A percentile compares a stretch with the other conserved stretches of the same genome.
These are phyloP conservation scores for Nixonia krombeini DNA, from an alignment of 1,140 invertebrate species.

Conservation along the genomic window DNA sequence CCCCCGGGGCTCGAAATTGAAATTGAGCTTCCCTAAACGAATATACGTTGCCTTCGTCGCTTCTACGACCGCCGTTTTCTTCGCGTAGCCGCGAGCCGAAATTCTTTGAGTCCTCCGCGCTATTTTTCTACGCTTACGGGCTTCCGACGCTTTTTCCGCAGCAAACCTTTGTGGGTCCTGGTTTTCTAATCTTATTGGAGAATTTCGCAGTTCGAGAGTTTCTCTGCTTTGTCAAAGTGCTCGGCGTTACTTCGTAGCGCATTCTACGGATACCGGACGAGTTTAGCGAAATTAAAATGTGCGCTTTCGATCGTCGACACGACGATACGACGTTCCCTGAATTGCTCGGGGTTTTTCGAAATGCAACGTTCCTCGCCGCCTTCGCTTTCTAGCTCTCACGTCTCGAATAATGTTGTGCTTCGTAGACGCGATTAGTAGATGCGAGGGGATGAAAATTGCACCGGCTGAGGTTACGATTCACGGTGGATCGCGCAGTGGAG, in stretches of 20 bases:
- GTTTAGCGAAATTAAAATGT: slow-evolving; percentile 48
- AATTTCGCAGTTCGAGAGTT: slow-evolving; percentile 38
- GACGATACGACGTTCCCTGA: slow-evolving; percentile 25
- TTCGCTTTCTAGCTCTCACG: too few species aligned
- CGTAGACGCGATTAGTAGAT: too few species aligned
- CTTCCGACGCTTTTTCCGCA: slow-evolving; percentile 29
- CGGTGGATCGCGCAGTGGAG: too few species aligned
- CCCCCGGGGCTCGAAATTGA: slow-evolving; percentile 71
- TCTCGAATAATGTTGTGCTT: too few species aligned
- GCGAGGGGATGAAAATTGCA: too few species aligned
- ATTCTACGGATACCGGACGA: slow-evolving; percentile 46
- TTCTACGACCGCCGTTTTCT: slow-evolving; percentile 37
- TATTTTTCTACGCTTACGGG: slow-evolving; percentile 32
- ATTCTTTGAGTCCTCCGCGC: slow-evolving; percentile 47
- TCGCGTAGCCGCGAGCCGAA: slow-evolving; percentile 59
- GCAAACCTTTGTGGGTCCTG: slow-evolving; percentile 39
- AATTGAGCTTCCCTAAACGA: slow-evolving; percentile 69
- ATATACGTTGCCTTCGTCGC: slow-evolving; percentile 47
- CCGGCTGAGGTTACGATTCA: too few species aligned
- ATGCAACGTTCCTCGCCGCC: too few species aligned
- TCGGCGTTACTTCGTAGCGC: slow-evolving; percentile 41
- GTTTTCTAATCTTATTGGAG: slow-evolving; percentile 47
- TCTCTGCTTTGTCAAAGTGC: slow-evolving; percentile 44
- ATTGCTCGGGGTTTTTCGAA: slow-evolving; percentile 19
- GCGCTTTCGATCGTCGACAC: slow-evolving; percentile 37